These are phyloP conservation scores for Neodontobutis hainanensis DNA, from an alignment of 2,113 vertebrate genomes.

Conservation along the genomic window DNA sequence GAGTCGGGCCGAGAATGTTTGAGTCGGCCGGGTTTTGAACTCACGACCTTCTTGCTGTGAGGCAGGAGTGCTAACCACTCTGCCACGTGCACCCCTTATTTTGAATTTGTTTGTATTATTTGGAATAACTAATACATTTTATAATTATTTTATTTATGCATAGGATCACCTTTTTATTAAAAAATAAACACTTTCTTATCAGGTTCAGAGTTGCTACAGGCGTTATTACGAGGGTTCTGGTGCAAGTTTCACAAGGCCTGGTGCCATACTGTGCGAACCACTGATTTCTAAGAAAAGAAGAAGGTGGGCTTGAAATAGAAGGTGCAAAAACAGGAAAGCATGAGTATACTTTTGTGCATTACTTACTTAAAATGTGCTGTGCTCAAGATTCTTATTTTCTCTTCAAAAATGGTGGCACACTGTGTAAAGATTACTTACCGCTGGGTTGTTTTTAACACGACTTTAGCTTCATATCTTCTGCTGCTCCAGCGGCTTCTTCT, in stretches of 20 bases:
- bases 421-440: slow-evolving; percentile 66
- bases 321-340: neutral
- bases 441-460: slow-evolving; percentile 75
- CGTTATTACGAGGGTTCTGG: neutral
- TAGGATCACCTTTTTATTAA: neutral
- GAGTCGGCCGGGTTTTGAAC: no score
- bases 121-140: no score
- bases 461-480: slow-evolving; percentile 80
- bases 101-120: no score
- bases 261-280: slow-evolving; percentile 3
- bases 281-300: slow-evolving; percentile 2
- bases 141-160: no score
- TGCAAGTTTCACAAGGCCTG: slow-evolving; percentile 11
- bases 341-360: slow-evolving; percentile 12
- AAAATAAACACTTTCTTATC: neutral
- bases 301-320: neutral
- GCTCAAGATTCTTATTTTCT: slow-evolving; percentile 11
- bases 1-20: no score
- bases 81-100: no score
- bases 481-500: slow-evolving; percentile 52
- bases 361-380: slow-evolving; percentile 9
- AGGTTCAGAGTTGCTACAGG: neutral
- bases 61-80: no score
- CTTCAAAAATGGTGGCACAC: slow-evolving; percentile 33
- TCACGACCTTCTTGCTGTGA: no score